phyloP scores from a whole-genome alignment of 2,113 vertebrate species.

The Ammospiza caudacuta region DNA sequence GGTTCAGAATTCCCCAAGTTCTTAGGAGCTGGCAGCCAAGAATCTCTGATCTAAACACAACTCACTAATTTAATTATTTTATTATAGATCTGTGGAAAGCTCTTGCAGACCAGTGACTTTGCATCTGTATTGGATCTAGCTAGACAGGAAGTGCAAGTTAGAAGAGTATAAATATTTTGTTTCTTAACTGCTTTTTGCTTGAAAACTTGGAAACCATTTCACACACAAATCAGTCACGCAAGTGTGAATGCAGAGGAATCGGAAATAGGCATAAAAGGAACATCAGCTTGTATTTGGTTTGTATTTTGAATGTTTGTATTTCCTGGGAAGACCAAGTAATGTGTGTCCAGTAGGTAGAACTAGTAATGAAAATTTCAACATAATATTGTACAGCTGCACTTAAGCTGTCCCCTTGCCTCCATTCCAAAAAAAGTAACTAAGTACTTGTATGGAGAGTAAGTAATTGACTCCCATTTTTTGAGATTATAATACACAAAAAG shows the following conservation, averaged over 20 bases:
- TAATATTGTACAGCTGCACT: background rate
- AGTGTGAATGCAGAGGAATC: constrained; percentile 35
- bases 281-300: background rate
- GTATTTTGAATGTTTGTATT: background rate
- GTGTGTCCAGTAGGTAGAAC: background rate
- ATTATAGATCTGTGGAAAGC: constrained; percentile 80
- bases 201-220: constrained; percentile 74
- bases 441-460: background rate
- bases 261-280: constrained; percentile 41
- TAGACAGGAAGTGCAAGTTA: constrained; percentile 72
- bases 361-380: background rate
- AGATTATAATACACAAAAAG: constrained; percentile 22
- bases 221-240: constrained; percentile 54
- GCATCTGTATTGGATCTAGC: constrained; percentile 81
- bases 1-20: constrained; percentile 82
- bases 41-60: constrained; percentile 82
- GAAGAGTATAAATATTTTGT: constrained; percentile 79
- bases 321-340: background rate
- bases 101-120: constrained; percentile 75
- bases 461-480: background rate
- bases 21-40: constrained; percentile 81
- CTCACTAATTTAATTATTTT: constrained; percentile 90
- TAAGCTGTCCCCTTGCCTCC: background rate
- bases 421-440: background rate
- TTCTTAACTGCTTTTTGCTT: constrained; percentile 74